phyloP scores from a whole-genome alignment of 2,888 invertebrate species.

The Bimastos eiseni region DNA sequence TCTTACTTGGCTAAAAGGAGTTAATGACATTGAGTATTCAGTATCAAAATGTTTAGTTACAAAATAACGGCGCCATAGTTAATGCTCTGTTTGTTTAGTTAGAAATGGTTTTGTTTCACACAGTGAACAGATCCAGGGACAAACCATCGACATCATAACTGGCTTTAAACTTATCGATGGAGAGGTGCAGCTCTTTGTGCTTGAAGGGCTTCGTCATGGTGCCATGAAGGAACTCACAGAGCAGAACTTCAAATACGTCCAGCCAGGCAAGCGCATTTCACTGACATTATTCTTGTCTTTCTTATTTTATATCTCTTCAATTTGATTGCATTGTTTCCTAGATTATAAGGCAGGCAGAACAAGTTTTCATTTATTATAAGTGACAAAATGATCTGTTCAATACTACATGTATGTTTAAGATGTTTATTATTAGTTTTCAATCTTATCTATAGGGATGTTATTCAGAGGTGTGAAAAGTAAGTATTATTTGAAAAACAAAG shows the following conservation, averaged over 20 bases:
- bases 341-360: not conserved
- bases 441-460: not conserved
- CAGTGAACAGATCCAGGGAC: slow-evolving; percentile 55
- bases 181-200: slow-evolving; percentile 55
- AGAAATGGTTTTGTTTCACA: not conserved
- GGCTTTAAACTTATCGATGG: slow-evolving; percentile 61
- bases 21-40: too few species aligned
- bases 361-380: not conserved
- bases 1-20: too few species aligned
- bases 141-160: slow-evolving; percentile 57
- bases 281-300: not conserved
- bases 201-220: slow-evolving; percentile 57
- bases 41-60: too few species aligned
- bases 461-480: not conserved
- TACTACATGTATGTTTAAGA: not conserved
- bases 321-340: not conserved
- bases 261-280: slow-evolving; percentile 33
- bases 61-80: not conserved
- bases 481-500: too few species aligned
- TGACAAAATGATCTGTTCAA: not conserved
- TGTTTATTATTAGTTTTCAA: not conserved
- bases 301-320: not conserved
- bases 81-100: not conserved
- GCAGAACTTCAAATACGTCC: slow-evolving; percentile 50
- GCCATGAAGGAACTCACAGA: slow-evolving; percentile 54